These are phyloP conservation scores for Siniperca obscura DNA, from an alignment of 2,797 vertebrate species.

Conservation along the genomic window DNA sequence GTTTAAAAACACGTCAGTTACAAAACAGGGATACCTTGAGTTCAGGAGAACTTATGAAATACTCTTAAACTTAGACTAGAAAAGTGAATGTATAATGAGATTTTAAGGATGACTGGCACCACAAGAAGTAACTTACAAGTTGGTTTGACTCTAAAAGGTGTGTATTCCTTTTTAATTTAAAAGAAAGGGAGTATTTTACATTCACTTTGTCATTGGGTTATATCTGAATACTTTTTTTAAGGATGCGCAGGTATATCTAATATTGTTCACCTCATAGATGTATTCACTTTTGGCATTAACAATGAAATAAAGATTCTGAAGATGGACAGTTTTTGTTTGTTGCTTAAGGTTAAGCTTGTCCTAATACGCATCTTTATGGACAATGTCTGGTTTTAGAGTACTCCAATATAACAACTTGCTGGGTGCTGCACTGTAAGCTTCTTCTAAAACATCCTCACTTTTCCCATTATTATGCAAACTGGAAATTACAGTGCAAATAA, in stretches of 20 bases:
- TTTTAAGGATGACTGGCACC: slow-evolving; percentile 54
- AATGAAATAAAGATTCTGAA: background rate
- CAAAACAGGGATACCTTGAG: slow-evolving; percentile 1
- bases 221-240: background rate
- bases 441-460: background rate
- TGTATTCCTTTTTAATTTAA: slow-evolving; percentile 15
- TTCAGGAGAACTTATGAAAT: slow-evolving; percentile 21
- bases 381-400: background rate
- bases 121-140: slow-evolving; percentile 14
- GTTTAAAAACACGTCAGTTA: slow-evolving; percentile 16
- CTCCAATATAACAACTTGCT: background rate
- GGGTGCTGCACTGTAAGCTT: background rate
- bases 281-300: background rate
- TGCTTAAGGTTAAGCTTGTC: background rate
- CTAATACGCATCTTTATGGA: background rate
- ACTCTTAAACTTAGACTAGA: background rate
- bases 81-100: background rate
- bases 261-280: background rate
- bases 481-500: slow-evolving; percentile 1
- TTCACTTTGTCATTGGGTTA: background rate
- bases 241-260: background rate
- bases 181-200: background rate
- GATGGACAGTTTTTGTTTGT: background rate
- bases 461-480: background rate
- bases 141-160: slow-evolving; percentile 69